A percentile compares a stretch with the other conserved stretches of the same genome.
Evolutionary conservation across 2,113 vertebrate species (phyloP).

Genomic region (Pyxicephalus adspersus): DNA sequence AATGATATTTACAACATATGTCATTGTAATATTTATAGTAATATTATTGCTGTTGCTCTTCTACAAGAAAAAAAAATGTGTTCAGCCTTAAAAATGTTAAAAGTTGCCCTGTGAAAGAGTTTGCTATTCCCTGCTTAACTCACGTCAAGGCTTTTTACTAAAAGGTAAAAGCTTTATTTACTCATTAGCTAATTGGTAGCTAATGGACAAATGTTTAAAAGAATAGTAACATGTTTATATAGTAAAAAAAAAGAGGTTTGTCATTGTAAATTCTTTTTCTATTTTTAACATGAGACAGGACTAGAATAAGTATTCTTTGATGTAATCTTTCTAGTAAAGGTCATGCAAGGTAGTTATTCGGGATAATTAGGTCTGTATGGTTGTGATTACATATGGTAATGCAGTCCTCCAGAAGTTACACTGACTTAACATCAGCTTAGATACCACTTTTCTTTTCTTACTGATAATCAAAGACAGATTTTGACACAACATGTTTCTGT

Average conservation of each 20-base stretch:
- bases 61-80: too few species aligned
- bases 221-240: not conserved
- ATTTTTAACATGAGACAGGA: not conserved
- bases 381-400: constrained; percentile 20
- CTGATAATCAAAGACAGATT: constrained; percentile 14
- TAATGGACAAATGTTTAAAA: not conserved
- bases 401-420: constrained; percentile 11
- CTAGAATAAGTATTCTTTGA: constrained; percentile 23
- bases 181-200: not conserved
- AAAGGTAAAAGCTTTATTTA: not conserved
- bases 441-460: not conserved
- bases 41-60: too few species aligned
- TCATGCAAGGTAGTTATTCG: constrained; percentile 31
- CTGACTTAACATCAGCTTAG: not conserved
- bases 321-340: constrained; percentile 17
- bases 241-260: not conserved
- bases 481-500: not conserved
- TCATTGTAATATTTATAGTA: too few species aligned
- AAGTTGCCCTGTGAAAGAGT: too few species aligned
- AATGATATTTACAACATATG: too few species aligned
- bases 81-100: too few species aligned
- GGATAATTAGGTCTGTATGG: constrained; percentile 33
- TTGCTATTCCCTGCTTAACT: too few species aligned
- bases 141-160: too few species aligned
- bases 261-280: not conserved